Evolutionary conservation across 2,888 invertebrate genomes (phyloP).

Genomic region (Clistopyga incitator): DNA sequence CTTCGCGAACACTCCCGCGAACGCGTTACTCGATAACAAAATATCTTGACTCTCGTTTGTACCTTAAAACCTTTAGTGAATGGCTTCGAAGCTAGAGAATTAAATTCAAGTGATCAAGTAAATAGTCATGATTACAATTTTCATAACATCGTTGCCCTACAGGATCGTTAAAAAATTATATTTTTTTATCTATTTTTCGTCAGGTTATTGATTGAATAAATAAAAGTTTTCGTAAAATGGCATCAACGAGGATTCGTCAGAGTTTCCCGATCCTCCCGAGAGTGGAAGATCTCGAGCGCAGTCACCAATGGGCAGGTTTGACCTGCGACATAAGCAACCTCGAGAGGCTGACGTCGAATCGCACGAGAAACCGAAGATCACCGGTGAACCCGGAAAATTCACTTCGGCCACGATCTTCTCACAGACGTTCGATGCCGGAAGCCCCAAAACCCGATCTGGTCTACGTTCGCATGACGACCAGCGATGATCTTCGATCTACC

Average conservation of each 20-base stretch:
- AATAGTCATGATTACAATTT: not conserved
- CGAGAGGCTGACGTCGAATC: constrained; percentile 67
- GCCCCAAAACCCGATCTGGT: constrained; percentile 74
- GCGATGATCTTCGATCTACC: constrained; percentile 49
- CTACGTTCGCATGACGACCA: constrained; percentile 68
- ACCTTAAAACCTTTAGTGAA: not conserved
- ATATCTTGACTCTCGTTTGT: constrained; percentile 49
- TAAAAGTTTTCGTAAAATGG: constrained; percentile 34
- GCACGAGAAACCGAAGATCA: constrained; percentile 45
- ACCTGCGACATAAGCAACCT: constrained; percentile 76
- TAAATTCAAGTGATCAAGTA: not conserved
- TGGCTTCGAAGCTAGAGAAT: not conserved
- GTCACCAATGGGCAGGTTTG: constrained; percentile 76
- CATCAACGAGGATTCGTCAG: constrained; percentile 34
- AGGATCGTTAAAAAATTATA: not conserved
- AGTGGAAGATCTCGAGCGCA: constrained; percentile 75
- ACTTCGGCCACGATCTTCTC: constrained; percentile 68
- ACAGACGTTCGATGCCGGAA: constrained; percentile 78
- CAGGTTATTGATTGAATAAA: constrained; percentile 11
- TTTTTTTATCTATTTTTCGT: not conserved
- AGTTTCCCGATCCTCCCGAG: constrained; percentile 66
- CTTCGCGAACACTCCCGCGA: constrained; percentile 55
- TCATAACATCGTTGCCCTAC: too few relatives aligned
- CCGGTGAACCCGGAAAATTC: constrained; percentile 34
- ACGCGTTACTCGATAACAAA: constrained; percentile 27